Evolutionary conservation across 2,888 invertebrate genomes (phyloP), one percentile per base, ranked within the genome.

Genomic region (Cataglyphis albicans): DNA sequence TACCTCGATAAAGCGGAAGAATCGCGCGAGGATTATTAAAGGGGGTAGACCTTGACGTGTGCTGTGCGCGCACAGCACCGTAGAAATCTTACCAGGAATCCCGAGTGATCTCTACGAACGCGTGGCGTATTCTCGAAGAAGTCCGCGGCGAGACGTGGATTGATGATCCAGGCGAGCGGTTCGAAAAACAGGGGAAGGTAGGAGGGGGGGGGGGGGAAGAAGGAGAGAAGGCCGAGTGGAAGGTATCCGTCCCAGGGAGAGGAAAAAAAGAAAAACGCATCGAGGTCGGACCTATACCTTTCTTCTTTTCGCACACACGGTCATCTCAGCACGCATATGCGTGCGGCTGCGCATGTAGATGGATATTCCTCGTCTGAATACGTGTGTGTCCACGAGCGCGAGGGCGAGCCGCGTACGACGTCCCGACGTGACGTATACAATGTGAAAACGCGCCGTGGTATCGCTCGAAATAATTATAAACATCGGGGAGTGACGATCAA

Each of bases 401-500:
- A 32, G 18, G 35, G 38, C 72, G 76, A 80, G n/a, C 73, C 75
- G 65, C 81, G 82, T 82, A 38, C 76, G 64, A 38, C 80, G 68
- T 87, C 78, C 74, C 82, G 61, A 65, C 38, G 81, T 74, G 84
- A 82, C 59, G 88, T 84, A 35, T 35, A 84, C 86, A 86, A 90
- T 85, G 84, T 41, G 67, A 76, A 68, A 48, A 64, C 85, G 81
- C 85, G 87, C 63, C 87, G 15, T 68, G 80, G 87, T 90, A 90
- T 92, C 90, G 87, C 88, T 92, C 90, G 90, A 89, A 92, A 92
- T 92, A 91, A 92, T 92, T 92, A 91, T 87, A 91, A 91, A 88
- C 90, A 91, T 89, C 85, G 87, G 88, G 89, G 86, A 90, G 90
- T 90, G 92, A 91, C 90, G 91, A 92, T 92, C 90, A 92, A 92